phyloP scores from a whole-genome alignment of 2,888 invertebrate genomes.

The Aspidapion aeneum region DNA sequence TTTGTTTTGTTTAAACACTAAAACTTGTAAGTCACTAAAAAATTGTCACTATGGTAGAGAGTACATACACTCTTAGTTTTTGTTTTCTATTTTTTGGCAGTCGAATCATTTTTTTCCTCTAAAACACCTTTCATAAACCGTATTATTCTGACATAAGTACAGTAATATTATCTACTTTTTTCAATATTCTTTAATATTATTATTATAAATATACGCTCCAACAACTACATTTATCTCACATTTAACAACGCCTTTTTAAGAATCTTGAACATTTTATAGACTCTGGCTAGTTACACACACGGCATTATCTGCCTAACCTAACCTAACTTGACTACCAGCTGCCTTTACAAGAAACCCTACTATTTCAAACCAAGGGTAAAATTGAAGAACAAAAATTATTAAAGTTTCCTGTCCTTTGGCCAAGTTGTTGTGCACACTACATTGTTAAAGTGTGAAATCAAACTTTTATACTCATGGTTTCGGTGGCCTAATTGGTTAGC shows the following conservation, averaged over 20 bases:
- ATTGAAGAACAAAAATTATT: no score
- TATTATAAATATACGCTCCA: conserved; percentile 40
- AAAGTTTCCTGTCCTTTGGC: no score
- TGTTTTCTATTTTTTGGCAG: neutral
- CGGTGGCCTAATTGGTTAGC: no score
- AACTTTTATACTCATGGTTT: no score
- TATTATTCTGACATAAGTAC: neutral
- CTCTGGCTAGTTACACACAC: no score
- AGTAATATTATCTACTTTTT: neutral
- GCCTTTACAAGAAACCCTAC: no score
- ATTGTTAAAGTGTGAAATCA: no score
- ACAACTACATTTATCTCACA: conserved; percentile 47
- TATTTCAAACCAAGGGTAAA: no score
- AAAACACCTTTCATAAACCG: neutral
- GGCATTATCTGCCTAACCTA: no score
- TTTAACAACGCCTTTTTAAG: conserved; percentile 39
- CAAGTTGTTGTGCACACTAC: no score
- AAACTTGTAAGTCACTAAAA: neutral
- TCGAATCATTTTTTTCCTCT: neutral
- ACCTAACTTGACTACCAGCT: no score
- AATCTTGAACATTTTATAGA: no score
- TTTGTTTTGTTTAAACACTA: neutral
- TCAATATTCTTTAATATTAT: neutral
- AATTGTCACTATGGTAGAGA: neutral
- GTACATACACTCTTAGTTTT: neutral